Conservation (phyloP, 2,888 invertebrate species). For the Eupithecia inturbata region DNA sequence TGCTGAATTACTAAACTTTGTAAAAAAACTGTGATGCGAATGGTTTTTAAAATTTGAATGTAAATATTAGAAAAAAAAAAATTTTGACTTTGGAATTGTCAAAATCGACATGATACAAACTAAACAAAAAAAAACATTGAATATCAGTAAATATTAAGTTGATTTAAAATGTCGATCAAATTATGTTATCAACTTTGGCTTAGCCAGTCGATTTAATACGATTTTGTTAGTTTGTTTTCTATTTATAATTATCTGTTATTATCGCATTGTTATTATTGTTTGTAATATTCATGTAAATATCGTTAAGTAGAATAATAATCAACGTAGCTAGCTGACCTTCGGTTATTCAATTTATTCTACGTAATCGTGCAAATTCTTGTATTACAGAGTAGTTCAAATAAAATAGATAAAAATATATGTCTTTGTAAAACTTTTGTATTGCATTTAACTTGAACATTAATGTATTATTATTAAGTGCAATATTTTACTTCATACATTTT, state of each 20-base stretch:
- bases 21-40: neutral
- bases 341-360: conserved; percentile 39
- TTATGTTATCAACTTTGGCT: conserved; percentile 28
- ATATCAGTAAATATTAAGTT: conserved; percentile 13
- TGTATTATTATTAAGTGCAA: conserved; percentile 24
- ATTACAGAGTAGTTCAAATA: conserved; percentile 31
- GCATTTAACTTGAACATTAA: conserved; percentile 28
- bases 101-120: neutral
- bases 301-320: conserved; percentile 66
- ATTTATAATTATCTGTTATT: conserved; percentile 75
- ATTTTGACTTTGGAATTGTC: neutral
- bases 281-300: conserved; percentile 82
- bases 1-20: neutral
- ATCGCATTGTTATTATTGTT: conserved; percentile 76
- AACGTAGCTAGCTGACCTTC: conserved; percentile 51
- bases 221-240: conserved; percentile 76
- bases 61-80: neutral
- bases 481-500: conserved; percentile 1
- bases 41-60: neutral
- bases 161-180: conserved; percentile 26
- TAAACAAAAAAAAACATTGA: neutral
- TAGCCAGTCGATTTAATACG: conserved; percentile 29
- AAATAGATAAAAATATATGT: conserved; percentile 10
- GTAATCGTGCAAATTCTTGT: conserved; percentile 30
- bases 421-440: conserved; percentile 16